Evolutionary conservation across 2,113 vertebrate genomes (phyloP), one percentile per base, ranked within the genome.

Genomic region (Acanthisitta chloris): DNA sequence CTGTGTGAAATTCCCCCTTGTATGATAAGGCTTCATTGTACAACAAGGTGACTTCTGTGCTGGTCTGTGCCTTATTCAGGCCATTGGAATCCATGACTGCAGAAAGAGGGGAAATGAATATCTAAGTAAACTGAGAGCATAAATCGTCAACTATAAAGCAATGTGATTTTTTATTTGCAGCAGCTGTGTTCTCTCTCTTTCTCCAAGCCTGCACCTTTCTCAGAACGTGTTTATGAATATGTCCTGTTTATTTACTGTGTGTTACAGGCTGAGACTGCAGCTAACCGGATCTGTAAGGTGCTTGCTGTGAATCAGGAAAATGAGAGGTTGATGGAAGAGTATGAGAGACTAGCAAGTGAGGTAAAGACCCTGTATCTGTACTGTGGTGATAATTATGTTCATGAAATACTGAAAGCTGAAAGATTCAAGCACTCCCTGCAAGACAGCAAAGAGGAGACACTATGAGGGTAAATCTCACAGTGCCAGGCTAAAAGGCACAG

Each of bases 291-390:
- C 98, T 99, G 99, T 97, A 99, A 99, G 97, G 98, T 99, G 82
- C 98, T 99, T 69, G 99, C 99, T 92, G 99, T 99, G 94, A 99
- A 99, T 98, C 99, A 99, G 97, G 99, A 99, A 97, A 99, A 99
- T 96, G 99, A 99, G 96, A 99, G 99, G 96, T 96, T 99, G 98
- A 99, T 99, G 99, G 99, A 99, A 98, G 99, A 99, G 86, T 99
- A 99, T 95, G 99, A 99, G 97, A 98, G 98, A 96, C 98, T 99
- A 97, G 99, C 99, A 90, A 99, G 99, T 97, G 99, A 99, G 99
- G 99, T 99, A 98, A 98, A 96, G 67, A 83, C 91, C 21, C 36
- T 86, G 29, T 77, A 8, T 71, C 57, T 80, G 28, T 65, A 45
- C 57, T 14, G 31, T 65, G 64, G 34, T 91, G 74, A 58, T 74